Conservation (phyloP, 2,888 invertebrate species). For the Ennomos quercinarius region DNA sequence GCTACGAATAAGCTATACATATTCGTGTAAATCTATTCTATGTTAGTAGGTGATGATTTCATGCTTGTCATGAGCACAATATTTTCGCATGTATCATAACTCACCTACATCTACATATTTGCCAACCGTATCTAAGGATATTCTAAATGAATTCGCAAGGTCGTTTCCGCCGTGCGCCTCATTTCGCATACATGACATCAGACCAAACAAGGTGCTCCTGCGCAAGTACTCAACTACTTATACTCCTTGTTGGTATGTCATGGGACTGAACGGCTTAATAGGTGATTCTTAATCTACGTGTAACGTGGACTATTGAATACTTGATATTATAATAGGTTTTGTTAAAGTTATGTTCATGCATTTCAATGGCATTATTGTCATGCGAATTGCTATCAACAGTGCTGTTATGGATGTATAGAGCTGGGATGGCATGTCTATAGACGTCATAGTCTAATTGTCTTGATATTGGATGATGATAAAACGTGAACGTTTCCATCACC, state of each 20-base stretch:
- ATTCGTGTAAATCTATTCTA: no score
- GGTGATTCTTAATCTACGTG: slow-evolving; percentile 3
- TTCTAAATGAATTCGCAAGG: slow-evolving; percentile 37
- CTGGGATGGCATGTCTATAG: no score
- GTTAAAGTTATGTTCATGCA: slow-evolving; percentile 11
- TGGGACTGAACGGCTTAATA: slow-evolving; percentile 2
- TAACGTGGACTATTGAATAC: background rate
- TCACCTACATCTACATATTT: slow-evolving; percentile 24
- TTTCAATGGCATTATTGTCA: slow-evolving; percentile 7
- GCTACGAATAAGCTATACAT: no score
- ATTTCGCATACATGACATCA: slow-evolving; percentile 62
- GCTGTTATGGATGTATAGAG: no score
- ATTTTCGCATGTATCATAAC: background rate
- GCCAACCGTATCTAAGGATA: slow-evolving; percentile 27
- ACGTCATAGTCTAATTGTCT: no score
- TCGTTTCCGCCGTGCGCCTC: slow-evolving; percentile 46
- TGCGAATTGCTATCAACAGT: background rate
- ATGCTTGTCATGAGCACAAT: no score
- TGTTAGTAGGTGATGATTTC: no score
- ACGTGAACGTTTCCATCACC: no score
- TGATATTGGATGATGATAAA: no score
- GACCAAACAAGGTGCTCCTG: slow-evolving; percentile 45
- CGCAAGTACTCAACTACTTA: slow-evolving; percentile 27
- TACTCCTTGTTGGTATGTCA: slow-evolving; percentile 28
- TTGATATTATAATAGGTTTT: slow-evolving; percentile 2